Evolutionary conservation across 2,113 vertebrate species (phyloP).

Genomic region (Arvicanthis niloticus): DNA sequence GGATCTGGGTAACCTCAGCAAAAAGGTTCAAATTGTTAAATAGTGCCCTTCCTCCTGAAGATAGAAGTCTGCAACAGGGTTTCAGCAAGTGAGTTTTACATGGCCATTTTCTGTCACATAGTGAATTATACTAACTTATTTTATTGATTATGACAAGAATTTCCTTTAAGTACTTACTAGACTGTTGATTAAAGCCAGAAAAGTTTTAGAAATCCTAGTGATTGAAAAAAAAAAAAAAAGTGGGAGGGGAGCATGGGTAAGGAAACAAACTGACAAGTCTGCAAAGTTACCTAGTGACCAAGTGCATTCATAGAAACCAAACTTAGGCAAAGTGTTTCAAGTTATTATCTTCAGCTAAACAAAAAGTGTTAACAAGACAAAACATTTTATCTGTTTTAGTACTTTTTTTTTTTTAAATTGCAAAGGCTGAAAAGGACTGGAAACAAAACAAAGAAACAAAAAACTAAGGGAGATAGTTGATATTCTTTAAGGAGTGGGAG

Average conservation of each 20-base stretch:
- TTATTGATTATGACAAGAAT: neutral
- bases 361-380: neutral
- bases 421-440: neutral
- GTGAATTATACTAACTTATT: neutral
- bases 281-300: neutral
- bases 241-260: neutral
- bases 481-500: neutral
- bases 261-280: neutral
- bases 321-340: neutral
- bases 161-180: neutral
- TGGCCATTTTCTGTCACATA: neutral
- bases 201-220: neutral
- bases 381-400: neutral
- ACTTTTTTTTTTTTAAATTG: too few relatives aligned
- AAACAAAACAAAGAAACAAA: neutral
- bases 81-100: neutral
- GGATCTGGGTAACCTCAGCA: conserved; percentile 92
- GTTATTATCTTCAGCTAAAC: neutral
- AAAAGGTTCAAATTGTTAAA: conserved; percentile 88
- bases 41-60: neutral
- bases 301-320: neutral
- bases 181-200: neutral
- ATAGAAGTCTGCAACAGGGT: neutral
- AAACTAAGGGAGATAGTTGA: neutral
- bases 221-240: too few relatives aligned